Evolutionary conservation across 92 coral and sea anemone genomes (phyloP).

Genomic region (Epizoanthus scotinus): DNA sequence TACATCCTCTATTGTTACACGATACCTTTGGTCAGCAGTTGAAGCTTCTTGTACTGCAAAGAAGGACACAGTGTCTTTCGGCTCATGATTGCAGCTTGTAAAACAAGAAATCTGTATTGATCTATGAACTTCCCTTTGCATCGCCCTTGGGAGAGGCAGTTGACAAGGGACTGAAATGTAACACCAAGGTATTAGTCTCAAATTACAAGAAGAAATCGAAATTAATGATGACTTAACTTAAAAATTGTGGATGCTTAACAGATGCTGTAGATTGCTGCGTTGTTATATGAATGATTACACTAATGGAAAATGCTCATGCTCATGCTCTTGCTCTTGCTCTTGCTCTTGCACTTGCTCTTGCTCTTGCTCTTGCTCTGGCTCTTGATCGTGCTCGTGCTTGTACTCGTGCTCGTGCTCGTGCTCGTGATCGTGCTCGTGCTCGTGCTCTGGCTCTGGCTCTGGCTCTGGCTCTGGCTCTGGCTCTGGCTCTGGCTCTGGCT

Average conservation of each 20-base stretch:
- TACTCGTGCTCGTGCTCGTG: too few relatives aligned
- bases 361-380: too few relatives aligned
- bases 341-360: too few relatives aligned
- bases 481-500: too few relatives aligned
- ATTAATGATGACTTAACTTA: background rate
- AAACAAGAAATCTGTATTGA: constrained; percentile 16
- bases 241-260: background rate
- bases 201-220: background rate
- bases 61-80: constrained; percentile 1
- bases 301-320: too few relatives aligned
- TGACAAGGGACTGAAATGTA: background rate
- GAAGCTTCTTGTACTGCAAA: background rate
- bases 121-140: constrained; percentile 10
- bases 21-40: background rate
- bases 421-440: too few relatives aligned
- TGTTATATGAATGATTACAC: too few relatives aligned
- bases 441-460: too few relatives aligned
- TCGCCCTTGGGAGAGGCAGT: background rate
- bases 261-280: background rate
- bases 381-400: too few relatives aligned
- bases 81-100: constrained; percentile 31
- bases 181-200: too few relatives aligned
- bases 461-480: too few relatives aligned
- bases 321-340: too few relatives aligned
- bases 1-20: background rate